Base-by-base conservation (phyloP, 2,888 invertebrate genomes). In the Cremastinae sp. region DNA sequence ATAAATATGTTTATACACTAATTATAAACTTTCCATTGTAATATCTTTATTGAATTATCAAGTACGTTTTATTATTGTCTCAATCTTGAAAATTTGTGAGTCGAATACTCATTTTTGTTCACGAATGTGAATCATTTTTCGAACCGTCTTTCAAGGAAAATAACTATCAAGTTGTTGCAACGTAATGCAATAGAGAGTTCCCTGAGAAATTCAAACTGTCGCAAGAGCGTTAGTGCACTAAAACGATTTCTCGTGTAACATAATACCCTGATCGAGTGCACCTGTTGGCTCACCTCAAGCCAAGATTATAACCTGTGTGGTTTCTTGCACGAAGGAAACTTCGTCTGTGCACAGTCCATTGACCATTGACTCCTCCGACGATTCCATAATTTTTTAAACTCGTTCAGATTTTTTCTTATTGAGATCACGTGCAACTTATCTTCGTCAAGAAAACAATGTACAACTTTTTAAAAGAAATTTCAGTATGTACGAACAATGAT, bases 221-320 rank as follows among this genome's bases (percentile, higher is more conserved):
- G 74, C 80, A 41, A 61, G 54, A 65, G 58, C 36, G 51, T 54
- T 78, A 78, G 38, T 66, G 56, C 77, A 80, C 78, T 73, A 80
- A 78, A 65, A 70, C 79, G 80, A 85, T 85, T 85, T 84, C 84
- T 77, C 78, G 59, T 68, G 83, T 79, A 82, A 84, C 79, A 81
- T 86, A 84, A 82, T 83, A 79, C 69, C 85, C 86, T 86, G 84
- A 78, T 86, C 85, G 75, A 79, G 76, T 83, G 82, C 86, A 86
- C 84, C 85, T 86, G 85, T 86, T 86, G 84, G 84, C 84, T 85
- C 85, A 86, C 83, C 86, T 82, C 83, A 83, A 85, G 84, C 82
- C 80, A 83, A 83, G 81, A 84, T 80, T 83, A 80, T 58, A 78
- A 28, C 28, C 5, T 80, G 75, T 82, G 69, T 80, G 79, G 78